phyloP scores from a whole-genome alignment of 2,797 vertebrate genomes.

The Leptoclinus maculatus region DNA sequence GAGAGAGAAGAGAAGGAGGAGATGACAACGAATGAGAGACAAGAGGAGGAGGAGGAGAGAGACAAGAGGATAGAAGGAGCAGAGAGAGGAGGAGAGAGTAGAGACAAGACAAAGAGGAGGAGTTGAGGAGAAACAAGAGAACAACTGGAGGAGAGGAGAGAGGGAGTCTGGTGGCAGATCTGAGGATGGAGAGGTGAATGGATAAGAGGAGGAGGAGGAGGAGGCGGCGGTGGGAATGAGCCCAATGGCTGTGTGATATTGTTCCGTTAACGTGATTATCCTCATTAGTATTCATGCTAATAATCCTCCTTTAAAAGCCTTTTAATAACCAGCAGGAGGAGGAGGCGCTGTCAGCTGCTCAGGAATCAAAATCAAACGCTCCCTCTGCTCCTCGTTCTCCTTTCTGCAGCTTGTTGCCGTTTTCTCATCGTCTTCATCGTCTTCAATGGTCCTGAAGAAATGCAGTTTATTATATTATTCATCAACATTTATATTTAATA shows the following conservation, averaged over 20 bases:
- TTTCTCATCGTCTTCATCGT: too few relatives aligned
- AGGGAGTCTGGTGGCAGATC: neutral
- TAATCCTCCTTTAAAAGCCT: constrained; percentile 64
- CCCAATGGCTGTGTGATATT: constrained; percentile 81
- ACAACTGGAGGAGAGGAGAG: neutral
- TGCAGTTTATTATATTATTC: too few relatives aligned
- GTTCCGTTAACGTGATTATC: constrained; percentile 67
- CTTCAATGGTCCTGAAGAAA: too few relatives aligned
- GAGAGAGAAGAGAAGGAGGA: neutral
- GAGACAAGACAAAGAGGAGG: neutral
- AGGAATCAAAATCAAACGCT: constrained; percentile 25
- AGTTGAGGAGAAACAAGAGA: neutral
- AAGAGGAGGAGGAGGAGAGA: neutral
- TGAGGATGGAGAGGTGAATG: constrained; percentile 7
- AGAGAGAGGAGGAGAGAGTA: neutral
- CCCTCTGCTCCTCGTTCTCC: neutral
- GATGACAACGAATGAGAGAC: neutral
- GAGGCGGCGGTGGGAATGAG: constrained; percentile 77
- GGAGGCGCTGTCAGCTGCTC: constrained; percentile 30
- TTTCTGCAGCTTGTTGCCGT: too few relatives aligned
- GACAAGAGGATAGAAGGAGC: constrained; percentile 15
- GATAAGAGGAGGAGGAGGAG: neutral
- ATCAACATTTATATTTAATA: too few relatives aligned
- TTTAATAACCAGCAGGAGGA: constrained; percentile 38
- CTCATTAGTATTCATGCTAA: constrained; percentile 74